Evolutionary conservation across 2,113 vertebrate species (phyloP).

Genomic region (Austrofundulus limnaeus): DNA sequence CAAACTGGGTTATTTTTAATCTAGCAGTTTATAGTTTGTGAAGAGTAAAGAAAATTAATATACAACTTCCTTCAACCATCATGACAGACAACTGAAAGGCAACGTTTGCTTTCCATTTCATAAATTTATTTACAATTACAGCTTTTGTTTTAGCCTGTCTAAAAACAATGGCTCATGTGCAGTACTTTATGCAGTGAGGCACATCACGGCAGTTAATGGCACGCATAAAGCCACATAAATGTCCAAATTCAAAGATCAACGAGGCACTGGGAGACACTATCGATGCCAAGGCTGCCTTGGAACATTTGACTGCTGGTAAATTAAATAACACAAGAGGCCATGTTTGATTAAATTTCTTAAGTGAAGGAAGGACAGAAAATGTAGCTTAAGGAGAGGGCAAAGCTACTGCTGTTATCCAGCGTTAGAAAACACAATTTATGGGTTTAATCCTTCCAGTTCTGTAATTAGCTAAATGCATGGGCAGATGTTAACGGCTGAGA

Average conservation of each 20-base stretch:
- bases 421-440: not conserved
- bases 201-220: not conserved
- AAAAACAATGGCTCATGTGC: not conserved
- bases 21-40: no score
- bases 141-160: not conserved
- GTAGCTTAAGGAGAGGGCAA: not conserved
- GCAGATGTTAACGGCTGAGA: not conserved
- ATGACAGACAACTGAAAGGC: not conserved
- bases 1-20: no score
- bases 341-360: not conserved
- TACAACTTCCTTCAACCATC: not conserved
- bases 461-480: conserved; percentile 31
- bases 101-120: not conserved
- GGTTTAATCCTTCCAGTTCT: conserved; percentile 40
- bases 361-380: conserved; percentile 6
- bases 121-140: not conserved
- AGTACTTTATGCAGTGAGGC: not conserved
- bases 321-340: conserved; percentile 3
- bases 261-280: not conserved
- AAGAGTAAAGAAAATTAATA: not conserved
- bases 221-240: not conserved
- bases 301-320: conserved; percentile 9
- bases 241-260: not conserved
- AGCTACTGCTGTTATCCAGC: not conserved
- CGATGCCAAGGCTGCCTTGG: not conserved